Base-by-base conservation (phyloP, 2,888 invertebrate species). In the Cremastinae sp. region DNA sequence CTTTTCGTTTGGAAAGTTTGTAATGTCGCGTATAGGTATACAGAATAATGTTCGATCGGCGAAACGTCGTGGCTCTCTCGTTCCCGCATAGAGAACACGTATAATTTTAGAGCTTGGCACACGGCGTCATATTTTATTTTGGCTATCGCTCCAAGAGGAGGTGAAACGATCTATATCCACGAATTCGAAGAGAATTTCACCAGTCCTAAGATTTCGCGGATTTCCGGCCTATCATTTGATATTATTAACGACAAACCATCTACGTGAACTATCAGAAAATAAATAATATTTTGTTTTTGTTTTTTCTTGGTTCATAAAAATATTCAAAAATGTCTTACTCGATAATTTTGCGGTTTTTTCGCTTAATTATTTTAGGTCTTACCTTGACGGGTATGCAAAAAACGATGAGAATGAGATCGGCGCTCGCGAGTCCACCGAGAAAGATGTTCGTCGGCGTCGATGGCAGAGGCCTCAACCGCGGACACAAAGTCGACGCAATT, bases 301-400 rank as follows among this genome's bases (percentile, higher is more conserved):
- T n/a, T n/a, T n/a, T n/a, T n/a, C n/a, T n/a, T n/a, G n/a, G n/a
- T n/a, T n/a, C n/a, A n/a, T n/a, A n/a, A n/a, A n/a, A n/a, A n/a
- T n/a, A n/a, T n/a, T n/a, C n/a, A n/a, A n/a, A 35, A 37, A 37
- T 61, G 3, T 37, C 16, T 37, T n/a, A n/a, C n/a, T n/a, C n/a
- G n/a, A n/a, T n/a, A n/a, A n/a, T n/a, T n/a, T n/a, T n/a, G n/a
- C n/a, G n/a, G n/a, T n/a, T n/a, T n/a, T n/a, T n/a, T 65, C 43
- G 18, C 37, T 64, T 12, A 1, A 10, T 1, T n/a, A 18, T 12
- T n/a, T 28, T 28, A 2, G 28, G n/a, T 76, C 90, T 90, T 89
- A 94, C 94, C 92, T 94, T 94, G 10, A 94, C 93, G 7, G 95
- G 94, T 74, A 94, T 93, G 88, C 94, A 95, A 83, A 94, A 91